Conservation (phyloP, 2,113 vertebrate species). For the Coregonus clupeaformis region DNA sequence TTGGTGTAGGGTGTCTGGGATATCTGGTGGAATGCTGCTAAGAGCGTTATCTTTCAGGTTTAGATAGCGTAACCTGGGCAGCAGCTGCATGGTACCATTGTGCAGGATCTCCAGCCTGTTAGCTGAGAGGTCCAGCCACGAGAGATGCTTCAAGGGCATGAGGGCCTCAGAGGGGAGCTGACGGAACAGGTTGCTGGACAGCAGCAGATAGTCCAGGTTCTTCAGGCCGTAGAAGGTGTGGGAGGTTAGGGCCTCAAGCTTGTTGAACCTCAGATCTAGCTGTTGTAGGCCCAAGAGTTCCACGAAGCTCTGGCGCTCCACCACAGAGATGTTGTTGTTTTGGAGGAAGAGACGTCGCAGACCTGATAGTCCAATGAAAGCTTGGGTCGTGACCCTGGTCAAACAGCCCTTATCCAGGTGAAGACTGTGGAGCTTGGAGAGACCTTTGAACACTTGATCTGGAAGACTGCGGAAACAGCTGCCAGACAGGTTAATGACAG, state of each 20-base stretch:
- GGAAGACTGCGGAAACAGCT: slow-evolving; percentile 86
- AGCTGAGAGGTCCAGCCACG: slow-evolving; percentile 83
- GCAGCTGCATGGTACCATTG: slow-evolving; percentile 64
- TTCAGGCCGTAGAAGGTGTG: slow-evolving; percentile 80
- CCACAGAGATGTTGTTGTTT: slow-evolving; percentile 76
- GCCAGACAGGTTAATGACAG: slow-evolving; percentile 88
- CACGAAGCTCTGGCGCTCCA: slow-evolving; percentile 83
- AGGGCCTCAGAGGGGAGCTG: slow-evolving; percentile 71
- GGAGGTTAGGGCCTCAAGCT: slow-evolving; percentile 73
- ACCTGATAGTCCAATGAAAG: slow-evolving; percentile 82
- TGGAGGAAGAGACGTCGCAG: slow-evolving; percentile 89
- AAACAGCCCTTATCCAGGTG: slow-evolving; percentile 90
- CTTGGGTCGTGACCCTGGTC: slow-evolving; percentile 71
- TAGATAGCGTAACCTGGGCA: slow-evolving; percentile 83
- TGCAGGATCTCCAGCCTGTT: slow-evolving; percentile 76
- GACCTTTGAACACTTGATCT: slow-evolving; percentile 82
- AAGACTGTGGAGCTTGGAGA: slow-evolving; percentile 88
- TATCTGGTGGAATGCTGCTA: slow-evolving; percentile 69
- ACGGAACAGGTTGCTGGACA: slow-evolving; percentile 82
- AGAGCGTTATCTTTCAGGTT: slow-evolving; percentile 83
- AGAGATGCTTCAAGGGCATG: slow-evolving; percentile 68
- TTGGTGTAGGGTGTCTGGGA: slow-evolving; percentile 78
- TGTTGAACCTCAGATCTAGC: slow-evolving; percentile 88
- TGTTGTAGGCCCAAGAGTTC: slow-evolving; percentile 83
- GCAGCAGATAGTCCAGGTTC: slow-evolving; percentile 88